Evolutionary conservation across 1,140 invertebrate species (phyloP), one percentile per base, ranked within the genome.

Genomic region (Radopholus similis): DNA sequence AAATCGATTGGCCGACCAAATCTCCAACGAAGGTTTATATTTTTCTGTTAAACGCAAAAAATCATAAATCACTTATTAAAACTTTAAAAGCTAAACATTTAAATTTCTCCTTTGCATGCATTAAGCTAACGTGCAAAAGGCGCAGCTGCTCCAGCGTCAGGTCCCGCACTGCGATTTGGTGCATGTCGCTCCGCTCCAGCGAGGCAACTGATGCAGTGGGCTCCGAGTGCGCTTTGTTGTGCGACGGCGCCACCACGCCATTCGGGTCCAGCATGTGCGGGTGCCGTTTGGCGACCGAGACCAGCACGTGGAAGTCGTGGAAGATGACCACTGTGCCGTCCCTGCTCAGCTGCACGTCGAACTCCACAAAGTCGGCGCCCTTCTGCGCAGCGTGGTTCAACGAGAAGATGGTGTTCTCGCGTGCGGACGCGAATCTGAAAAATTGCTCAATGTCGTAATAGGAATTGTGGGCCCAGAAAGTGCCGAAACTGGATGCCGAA

Each of bases 261-360:
- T 47, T 8, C 44, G 44, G 15, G 23, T 4, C 21, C 47, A 26
- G 30, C 15, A 6, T n/a, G 18, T 49, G 44, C 9, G 44, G 8
- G 21, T 51, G 23, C 5, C 70, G 72, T 51, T 78, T 76, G 1
- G 81, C 79, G 0, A 81, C 79, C 9, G 73, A 76, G 21, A 81
- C 76, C n/a, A 79, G 51, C 1, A 81, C 81, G 54, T 82, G 81
- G 54, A 81, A 81, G 35, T 81, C 79, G 54, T 81, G 79, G 37
- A 73, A 81, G 26, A 81, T 73, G 18, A 81, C 73, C 15, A 77
- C 76, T 4, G 64, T 56, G 26, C 60, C 32, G 49, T 62, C 59
- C 18, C 81, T 80, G 4, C 78, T 83, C 34, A 81, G 40, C 40
- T 81, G 81, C 8, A 83, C 81, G 66, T 81, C 81, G 28, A 83